A percentile compares a stretch with the other conserved stretches of the same genome.
Evolutionary conservation across 2,888 invertebrate species (phyloP).

Genomic region (Drosophila austrosaltans): DNA sequence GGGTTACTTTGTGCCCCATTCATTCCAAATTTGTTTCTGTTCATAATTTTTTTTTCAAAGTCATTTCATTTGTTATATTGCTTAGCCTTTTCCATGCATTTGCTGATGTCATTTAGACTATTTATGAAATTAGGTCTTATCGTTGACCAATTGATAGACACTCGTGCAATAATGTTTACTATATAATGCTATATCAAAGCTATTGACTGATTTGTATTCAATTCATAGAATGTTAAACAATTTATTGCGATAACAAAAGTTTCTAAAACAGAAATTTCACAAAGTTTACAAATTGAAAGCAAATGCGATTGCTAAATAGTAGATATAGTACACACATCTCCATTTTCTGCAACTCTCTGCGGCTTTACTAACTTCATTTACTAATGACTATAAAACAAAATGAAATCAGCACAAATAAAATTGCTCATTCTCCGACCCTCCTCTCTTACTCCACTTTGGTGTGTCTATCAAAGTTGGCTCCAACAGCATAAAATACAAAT

Average conservation of each 20-base stretch:
- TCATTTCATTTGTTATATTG: neutral
- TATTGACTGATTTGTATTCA: neutral
- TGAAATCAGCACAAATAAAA: constrained; percentile 15
- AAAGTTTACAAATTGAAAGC: constrained; percentile 1
- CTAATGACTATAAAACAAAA: constrained; percentile 73
- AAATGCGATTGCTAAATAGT: neutral
- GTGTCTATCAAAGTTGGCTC: constrained; percentile 43
- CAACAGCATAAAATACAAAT: constrained; percentile 79
- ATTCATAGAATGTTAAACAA: neutral
- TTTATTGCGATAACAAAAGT: neutral
- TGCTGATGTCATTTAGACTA: neutral
- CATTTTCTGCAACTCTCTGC: neutral
- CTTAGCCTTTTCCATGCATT: neutral
- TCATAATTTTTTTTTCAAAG: no score
- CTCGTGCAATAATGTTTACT: neutral
- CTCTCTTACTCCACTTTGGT: neutral
- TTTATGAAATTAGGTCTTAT: neutral
- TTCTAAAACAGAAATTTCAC: neutral
- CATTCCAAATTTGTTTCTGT: no score
- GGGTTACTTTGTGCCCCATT: no score
- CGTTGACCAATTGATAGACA: neutral
- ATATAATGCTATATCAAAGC: no score
- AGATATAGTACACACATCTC: neutral
- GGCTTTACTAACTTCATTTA: constrained; percentile 64
- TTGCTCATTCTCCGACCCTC: neutral